phyloP scores from a whole-genome alignment of 1,140 invertebrate genomes.

The Chionoecetes opilio region DNA sequence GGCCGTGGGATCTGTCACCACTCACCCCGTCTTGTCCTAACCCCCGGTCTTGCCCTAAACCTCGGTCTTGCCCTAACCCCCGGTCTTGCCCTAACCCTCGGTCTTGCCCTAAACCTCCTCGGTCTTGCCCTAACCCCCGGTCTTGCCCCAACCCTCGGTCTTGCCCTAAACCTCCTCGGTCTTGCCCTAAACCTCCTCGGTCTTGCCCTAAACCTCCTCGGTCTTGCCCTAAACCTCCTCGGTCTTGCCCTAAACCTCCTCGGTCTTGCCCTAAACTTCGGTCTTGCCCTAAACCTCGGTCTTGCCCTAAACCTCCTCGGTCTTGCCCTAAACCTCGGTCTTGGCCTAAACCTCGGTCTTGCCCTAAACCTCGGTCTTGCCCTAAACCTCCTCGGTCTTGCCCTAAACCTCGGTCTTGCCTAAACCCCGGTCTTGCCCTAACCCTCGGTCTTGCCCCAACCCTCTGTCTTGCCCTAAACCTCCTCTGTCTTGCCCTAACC shows the following conservation, averaged over 20 bases:
- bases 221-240: neutral
- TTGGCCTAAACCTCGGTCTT: constrained; percentile 47
- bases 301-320: constrained; percentile 45
- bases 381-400: constrained; percentile 7
- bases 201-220: neutral
- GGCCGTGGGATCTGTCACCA: constrained; percentile 58
- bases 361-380: neutral
- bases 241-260: constrained; percentile 37
- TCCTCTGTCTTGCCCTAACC: neutral
- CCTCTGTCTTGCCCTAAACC: constrained; percentile 13
- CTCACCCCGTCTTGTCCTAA: constrained; percentile 54
- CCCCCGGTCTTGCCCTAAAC: constrained; percentile 32
- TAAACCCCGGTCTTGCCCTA: neutral
- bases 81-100: constrained; percentile 37
- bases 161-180: neutral
- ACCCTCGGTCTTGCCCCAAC: constrained; percentile 27
- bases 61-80: neutral
- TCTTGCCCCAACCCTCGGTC: constrained; percentile 34
- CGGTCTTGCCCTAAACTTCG: no score
- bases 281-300: constrained; percentile 51
- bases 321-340: constrained; percentile 64
- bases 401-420: constrained; percentile 37
- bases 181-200: neutral
- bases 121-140: constrained; percentile 43
- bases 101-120: neutral